Base-by-base conservation (phyloP, 2,888 invertebrate species). In the Steinernema scapterisci region DNA sequence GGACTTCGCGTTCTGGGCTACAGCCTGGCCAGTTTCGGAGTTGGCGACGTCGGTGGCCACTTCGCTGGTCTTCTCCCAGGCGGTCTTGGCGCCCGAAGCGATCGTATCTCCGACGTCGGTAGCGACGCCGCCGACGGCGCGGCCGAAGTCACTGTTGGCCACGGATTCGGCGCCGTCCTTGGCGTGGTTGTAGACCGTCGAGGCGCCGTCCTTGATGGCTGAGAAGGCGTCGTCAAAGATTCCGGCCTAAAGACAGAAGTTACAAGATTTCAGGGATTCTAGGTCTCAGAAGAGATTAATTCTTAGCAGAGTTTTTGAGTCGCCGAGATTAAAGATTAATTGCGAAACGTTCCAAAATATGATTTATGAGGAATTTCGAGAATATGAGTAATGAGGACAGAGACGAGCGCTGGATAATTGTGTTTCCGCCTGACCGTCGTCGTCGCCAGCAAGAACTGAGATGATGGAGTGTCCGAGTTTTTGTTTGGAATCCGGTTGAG, bases 1-100 rank as follows among this genome's bases (percentile, higher is more conserved):
- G 11, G 21, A 21, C n/a, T 63, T 25, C 27, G 63, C 63, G 16
- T 27, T 27, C 16, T 63, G 11, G 7, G 63, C 63, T 2, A 63
- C 19, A 16, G 27, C 27, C 31, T 63, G 63, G 25, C 63, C 63
- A 38, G 63, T 63, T 63, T 63, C 63, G 27, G 63, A 63, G 31
- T 63, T 63, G 63, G 21, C 21, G 31, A 25, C 63, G 31, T 63
- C 63, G 9, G 3, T 31, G 16, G 63, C 63, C 1, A 63, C 63
- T 63, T 63, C 63, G 31, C 63, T n/a, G 38, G 63, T 63, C 16
- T 63, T 63, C 3, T 63, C 63, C 63, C 63, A 63, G 16, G 63
- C 63, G 25, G 63, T 31, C 31, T 63, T 63, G 27, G 63, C 63
- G 23, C 63, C 63, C 16, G 63, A 63, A 31, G 31, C 27, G 25